Evolutionary conservation across 2,113 vertebrate genomes (phyloP), one percentile per base, ranked within the genome.

Genomic region (Passerina amoena): DNA sequence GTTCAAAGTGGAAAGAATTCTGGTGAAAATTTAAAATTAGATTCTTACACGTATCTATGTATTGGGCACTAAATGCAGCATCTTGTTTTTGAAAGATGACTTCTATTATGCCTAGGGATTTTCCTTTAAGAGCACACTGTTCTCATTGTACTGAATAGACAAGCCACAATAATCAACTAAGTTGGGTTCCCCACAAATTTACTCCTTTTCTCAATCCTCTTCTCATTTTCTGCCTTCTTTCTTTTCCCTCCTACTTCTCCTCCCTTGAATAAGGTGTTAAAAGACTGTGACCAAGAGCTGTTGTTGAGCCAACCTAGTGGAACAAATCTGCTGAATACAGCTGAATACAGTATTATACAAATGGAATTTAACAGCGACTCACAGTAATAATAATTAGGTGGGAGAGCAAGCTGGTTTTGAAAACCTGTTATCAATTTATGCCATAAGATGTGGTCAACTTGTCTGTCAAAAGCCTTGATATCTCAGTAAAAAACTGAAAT

Each of bases 281-380:
- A 95, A 88, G 51, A 77, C 85, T 95, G 86, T 91, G 94, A 90
- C 83, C 78, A 91, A 91, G 59, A 96, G 60, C 73, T 93, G 95
- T 96, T 97, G 92, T 88, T 97, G 66, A 71, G 35, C 75, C 86
- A 95, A 19, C 69, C 85, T 96, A 94, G 83, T 60, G 77, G 91
- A 97, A 97, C 89, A 97, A 98, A 91, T 96, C 83, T 93, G n/a
- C 69, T 87, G 70, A 94, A 75, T 79, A 71, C 71, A 92, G 54
- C 35, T 93, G 65, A 85, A 89, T 60, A 57, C 8, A 65, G 33
- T 97, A 86, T 82, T 82, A 69, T 35, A 90, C 81, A 96, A 92
- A 91, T 19, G 50, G 44, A 96, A 96, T 94, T 94, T 81, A 93
- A 68, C n/a, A 85, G 61, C 47, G 57, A 68, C 77, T 95, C 61